Conservation (phyloP, 2,888 invertebrate genomes). For the Branchellion lobata region DNA sequence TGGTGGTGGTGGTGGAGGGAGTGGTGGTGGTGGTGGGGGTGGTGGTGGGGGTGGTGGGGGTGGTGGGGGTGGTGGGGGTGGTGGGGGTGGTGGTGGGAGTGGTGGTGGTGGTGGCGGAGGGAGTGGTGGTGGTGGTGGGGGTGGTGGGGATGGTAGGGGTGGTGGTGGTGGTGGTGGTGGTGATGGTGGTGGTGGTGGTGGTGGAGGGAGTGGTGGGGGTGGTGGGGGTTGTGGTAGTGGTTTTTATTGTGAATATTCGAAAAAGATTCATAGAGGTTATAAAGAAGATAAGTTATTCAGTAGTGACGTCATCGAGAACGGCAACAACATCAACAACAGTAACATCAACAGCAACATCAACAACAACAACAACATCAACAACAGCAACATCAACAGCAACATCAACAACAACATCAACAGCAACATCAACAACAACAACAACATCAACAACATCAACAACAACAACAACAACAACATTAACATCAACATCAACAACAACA, state of each 20-base stretch:
- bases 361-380: neutral
- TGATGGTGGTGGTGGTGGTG: too few relatives aligned
- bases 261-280: too few relatives aligned
- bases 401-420: neutral
- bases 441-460: neutral
- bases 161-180: too few relatives aligned
- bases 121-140: too few relatives aligned
- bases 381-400: neutral
- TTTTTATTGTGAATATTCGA: too few relatives aligned
- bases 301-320: neutral
- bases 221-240: too few relatives aligned
- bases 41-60: neutral
- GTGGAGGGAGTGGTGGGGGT: too few relatives aligned
- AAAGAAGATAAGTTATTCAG: too few relatives aligned
- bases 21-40: neutral
- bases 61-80: neutral
- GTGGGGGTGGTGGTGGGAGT: neutral
- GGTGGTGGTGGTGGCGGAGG: too few relatives aligned
- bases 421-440: neutral
- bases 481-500: neutral
- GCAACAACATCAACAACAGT: neutral
- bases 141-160: too few relatives aligned
- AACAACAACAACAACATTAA: neutral
- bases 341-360: neutral
- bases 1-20: too few relatives aligned